phyloP scores from a whole-genome alignment of 2,113 vertebrate genomes.

The Cryptomyrus ogoouensis region DNA sequence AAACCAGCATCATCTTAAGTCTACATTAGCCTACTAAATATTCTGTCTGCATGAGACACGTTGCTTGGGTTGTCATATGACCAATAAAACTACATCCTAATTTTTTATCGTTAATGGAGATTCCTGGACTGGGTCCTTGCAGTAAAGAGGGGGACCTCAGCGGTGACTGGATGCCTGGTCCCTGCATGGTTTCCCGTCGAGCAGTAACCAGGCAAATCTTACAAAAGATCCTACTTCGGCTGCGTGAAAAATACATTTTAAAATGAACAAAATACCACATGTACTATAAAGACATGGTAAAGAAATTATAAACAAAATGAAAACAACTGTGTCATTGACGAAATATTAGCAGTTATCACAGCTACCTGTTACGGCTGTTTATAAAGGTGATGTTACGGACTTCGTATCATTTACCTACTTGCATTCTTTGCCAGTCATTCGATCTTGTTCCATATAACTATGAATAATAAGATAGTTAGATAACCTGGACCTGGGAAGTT shows the following conservation, averaged over 20 bases:
- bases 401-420: not conserved
- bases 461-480: not conserved
- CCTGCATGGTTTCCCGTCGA: not conserved
- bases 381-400: not conserved
- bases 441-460: not conserved
- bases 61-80: not conserved
- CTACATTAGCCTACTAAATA: not conserved
- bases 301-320: not conserved
- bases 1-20: not conserved
- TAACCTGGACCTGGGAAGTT: not conserved
- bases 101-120: not conserved
- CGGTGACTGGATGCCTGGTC: not conserved
- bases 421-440: not conserved
- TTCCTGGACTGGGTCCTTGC: not conserved
- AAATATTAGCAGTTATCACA: not conserved
- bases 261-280: not conserved
- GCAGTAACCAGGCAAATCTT: not conserved
- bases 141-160: not conserved
- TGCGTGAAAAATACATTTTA: not conserved
- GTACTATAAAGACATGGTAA: not conserved
- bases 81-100: not conserved
- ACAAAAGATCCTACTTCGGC: not conserved
- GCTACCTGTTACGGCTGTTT: not conserved
- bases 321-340: not conserved
- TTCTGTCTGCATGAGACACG: not conserved